These are phyloP conservation scores for Apis cerana DNA, from an alignment of 1,140 invertebrate species.

Conservation along the genomic window DNA sequence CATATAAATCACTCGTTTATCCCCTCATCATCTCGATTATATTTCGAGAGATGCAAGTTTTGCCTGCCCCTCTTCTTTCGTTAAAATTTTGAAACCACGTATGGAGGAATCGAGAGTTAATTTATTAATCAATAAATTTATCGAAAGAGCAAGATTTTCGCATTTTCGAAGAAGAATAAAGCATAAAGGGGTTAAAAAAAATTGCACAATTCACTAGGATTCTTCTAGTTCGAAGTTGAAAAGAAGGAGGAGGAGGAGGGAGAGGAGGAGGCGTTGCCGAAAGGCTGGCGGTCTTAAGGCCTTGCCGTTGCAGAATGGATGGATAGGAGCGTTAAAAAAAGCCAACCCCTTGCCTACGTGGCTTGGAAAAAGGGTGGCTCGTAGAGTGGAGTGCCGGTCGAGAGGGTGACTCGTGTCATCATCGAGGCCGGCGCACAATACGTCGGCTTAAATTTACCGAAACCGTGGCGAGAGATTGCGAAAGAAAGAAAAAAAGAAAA, in stretches of 20 bases:
- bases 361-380: slow-evolving; percentile 54
- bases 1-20: too few relatives aligned
- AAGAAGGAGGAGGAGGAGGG: not conserved
- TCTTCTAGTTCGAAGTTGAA: not conserved
- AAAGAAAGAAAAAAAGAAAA: not conserved
- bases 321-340: slow-evolving; percentile 29
- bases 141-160: too few relatives aligned
- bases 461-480: slow-evolving; percentile 24
- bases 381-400: slow-evolving; percentile 49
- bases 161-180: not conserved
- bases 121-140: too few relatives aligned
- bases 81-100: too few relatives aligned
- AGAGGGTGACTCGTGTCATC: slow-evolving; percentile 48
- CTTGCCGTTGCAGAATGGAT: slow-evolving; percentile 12
- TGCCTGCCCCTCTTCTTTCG: not conserved
- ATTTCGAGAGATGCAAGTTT: too few relatives aligned
- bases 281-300: not conserved
- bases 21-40: too few relatives aligned
- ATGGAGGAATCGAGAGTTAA: too few relatives aligned
- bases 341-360: slow-evolving; percentile 54
- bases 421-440: slow-evolving; percentile 37
- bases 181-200: not conserved
- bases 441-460: slow-evolving; percentile 36
- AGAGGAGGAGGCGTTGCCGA: not conserved
- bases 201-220: slow-evolving; percentile 1